Percentiles rank a stretch among this genome's conserved stretches.
These are phyloP conservation scores for Celastrina argiolus DNA, from an alignment of 2,888 invertebrate species.

Conservation along the genomic window DNA sequence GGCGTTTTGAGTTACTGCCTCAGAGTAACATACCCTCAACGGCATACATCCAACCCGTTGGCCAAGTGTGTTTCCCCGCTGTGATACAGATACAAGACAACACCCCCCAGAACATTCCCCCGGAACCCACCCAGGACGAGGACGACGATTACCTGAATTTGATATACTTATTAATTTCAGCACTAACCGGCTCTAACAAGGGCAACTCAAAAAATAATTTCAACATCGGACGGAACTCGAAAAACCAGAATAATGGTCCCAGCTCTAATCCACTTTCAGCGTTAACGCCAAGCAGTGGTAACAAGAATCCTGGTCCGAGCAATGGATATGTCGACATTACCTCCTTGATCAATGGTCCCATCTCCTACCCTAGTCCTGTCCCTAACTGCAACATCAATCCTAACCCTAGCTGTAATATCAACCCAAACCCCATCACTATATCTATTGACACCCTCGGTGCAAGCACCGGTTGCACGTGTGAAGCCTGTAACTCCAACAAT, in stretches of 20 bases:
- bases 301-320: background rate
- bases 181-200: conserved; percentile 40
- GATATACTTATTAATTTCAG: conserved; percentile 49
- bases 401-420: background rate
- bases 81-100: conserved; percentile 37
- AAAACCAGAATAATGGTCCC: background rate
- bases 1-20: conserved; percentile 33
- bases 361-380: background rate
- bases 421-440: background rate
- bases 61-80: conserved; percentile 51
- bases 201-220: background rate
- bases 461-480: background rate
- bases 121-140: conserved; percentile 31
- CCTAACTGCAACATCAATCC: too few relatives aligned
- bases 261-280: background rate
- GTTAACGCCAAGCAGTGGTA: background rate
- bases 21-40: conserved; percentile 29
- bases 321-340: background rate
- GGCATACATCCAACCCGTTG: conserved; percentile 36
- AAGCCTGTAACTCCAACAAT: background rate
- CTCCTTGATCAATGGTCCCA: conserved; percentile 1
- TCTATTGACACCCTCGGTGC: background rate
- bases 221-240: background rate
- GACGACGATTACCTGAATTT: conserved; percentile 40
- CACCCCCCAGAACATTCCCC: background rate